phyloP scores from a whole-genome alignment of 2,888 invertebrate species.

The Macrophya alboannulata region DNA sequence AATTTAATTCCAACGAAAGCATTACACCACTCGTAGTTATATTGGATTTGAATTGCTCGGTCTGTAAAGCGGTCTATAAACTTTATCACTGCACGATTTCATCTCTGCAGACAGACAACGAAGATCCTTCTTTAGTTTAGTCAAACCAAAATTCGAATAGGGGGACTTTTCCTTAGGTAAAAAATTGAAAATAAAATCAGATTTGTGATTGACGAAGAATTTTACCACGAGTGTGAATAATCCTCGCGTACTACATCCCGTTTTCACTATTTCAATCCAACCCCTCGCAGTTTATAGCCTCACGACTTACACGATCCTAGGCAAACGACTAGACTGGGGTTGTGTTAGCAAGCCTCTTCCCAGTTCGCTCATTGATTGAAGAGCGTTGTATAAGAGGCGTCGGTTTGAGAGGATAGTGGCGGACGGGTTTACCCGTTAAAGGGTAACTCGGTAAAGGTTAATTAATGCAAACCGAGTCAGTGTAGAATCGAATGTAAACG shows the following conservation, averaged over 20 bases:
- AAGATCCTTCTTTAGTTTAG: not conserved
- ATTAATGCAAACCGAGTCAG: conserved; percentile 35
- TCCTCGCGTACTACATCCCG: not conserved
- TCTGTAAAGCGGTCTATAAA: not conserved
- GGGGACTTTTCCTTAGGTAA: too few species aligned
- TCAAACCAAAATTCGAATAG: too few species aligned
- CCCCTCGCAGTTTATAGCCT: not conserved
- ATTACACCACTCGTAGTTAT: conserved; percentile 35
- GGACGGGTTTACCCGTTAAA: not conserved
- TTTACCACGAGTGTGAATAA: not conserved
- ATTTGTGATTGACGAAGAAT: not conserved
- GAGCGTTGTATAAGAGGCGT: conserved; percentile 1
- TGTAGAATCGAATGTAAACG: conserved; percentile 12
- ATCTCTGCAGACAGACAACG: not conserved
- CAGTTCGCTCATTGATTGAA: conserved; percentile 11
- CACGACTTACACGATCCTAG: not conserved
- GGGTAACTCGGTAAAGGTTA: not conserved
- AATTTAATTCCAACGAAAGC: conserved; percentile 45
- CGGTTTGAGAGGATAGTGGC: not conserved
- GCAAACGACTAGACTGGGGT: conserved; percentile 23
- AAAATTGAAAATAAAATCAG: too few species aligned
- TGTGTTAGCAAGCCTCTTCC: conserved; percentile 29
- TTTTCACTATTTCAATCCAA: conserved; percentile 28
- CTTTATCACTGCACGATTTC: not conserved
- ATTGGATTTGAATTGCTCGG: conserved; percentile 45